phyloP scores from a whole-genome alignment of 2,113 vertebrate genomes.

The Vireo altiloquus region DNA sequence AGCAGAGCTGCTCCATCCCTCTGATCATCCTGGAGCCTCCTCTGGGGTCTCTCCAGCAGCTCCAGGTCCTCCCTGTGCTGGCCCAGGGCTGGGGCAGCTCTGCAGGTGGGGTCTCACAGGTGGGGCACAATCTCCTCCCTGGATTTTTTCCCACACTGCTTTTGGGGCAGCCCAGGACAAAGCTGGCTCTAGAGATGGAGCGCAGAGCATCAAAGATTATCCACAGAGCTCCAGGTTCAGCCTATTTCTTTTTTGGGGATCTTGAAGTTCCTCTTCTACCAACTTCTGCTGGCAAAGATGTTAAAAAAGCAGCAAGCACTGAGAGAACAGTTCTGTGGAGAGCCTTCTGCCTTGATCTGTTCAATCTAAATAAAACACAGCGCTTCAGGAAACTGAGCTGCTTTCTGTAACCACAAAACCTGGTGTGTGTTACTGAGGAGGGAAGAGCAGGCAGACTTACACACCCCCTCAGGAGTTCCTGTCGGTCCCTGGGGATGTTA shows the following conservation, averaged over 20 bases:
- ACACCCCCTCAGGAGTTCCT: neutral
- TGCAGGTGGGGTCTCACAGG: neutral
- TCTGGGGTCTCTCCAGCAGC: neutral
- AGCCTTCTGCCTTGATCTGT: neutral
- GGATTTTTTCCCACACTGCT: neutral
- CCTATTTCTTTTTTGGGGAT: neutral
- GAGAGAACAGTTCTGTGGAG: neutral
- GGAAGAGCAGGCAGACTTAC: neutral
- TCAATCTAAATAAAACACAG: conserved; percentile 3
- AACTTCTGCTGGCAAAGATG: neutral
- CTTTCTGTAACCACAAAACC: neutral
- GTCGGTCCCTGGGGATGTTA: neutral
- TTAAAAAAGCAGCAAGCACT: neutral
- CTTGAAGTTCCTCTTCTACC: neutral
- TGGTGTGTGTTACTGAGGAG: neutral
- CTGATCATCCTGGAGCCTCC: fast-evolving
- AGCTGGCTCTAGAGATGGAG: neutral
- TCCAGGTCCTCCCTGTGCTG: neutral
- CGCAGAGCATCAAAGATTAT: neutral
- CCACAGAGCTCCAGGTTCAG: neutral
- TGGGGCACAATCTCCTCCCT: neutral
- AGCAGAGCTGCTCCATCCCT: neutral
- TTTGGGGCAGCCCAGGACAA: neutral
- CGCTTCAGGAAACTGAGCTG: neutral
- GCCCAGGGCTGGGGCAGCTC: neutral